Evolutionary conservation across 2,797 vertebrate species (phyloP).

Genomic region (Acridotheres tristis): DNA sequence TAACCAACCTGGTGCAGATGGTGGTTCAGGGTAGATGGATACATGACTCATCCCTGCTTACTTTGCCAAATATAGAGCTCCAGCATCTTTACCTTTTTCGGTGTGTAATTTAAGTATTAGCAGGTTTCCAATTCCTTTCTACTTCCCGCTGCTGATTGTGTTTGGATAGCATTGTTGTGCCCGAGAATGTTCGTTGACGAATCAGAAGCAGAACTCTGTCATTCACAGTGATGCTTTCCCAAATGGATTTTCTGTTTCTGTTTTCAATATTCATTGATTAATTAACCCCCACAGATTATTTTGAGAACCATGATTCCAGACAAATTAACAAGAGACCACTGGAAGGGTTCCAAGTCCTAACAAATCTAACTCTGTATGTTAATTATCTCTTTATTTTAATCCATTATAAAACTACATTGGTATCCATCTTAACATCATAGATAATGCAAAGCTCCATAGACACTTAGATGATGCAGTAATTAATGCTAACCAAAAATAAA

Average conservation of each 20-base stretch:
- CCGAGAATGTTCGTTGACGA: background rate
- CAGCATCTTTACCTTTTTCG: constrained; percentile 90
- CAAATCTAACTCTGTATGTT: constrained; percentile 33
- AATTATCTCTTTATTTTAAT: constrained; percentile 43
- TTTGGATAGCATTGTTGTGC: constrained; percentile 5
- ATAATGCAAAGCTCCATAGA: background rate
- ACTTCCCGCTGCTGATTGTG: background rate
- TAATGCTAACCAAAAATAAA: background rate
- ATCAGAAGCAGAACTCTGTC: constrained; percentile 1
- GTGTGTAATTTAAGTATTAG: constrained; percentile 68
- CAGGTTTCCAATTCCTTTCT: background rate
- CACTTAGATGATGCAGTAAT: background rate
- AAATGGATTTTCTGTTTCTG: constrained; percentile 34
- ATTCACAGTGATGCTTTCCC: background rate
- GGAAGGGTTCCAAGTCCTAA: constrained; percentile 32
- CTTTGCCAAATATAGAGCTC: constrained; percentile 88
- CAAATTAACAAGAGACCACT: constrained; percentile 20
- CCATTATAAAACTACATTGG: constrained; percentile 5
- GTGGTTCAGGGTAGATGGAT: constrained; percentile 93
- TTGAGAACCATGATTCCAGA: constrained; percentile 8
- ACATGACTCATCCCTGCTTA: constrained; percentile 88
- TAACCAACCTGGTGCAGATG: constrained; percentile 94
- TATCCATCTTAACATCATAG: background rate
- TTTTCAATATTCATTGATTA: constrained; percentile 48
- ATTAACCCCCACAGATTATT: constrained; percentile 26